phyloP scores from a whole-genome alignment of 1,140 invertebrate species.

The Drosophila nikananu region DNA sequence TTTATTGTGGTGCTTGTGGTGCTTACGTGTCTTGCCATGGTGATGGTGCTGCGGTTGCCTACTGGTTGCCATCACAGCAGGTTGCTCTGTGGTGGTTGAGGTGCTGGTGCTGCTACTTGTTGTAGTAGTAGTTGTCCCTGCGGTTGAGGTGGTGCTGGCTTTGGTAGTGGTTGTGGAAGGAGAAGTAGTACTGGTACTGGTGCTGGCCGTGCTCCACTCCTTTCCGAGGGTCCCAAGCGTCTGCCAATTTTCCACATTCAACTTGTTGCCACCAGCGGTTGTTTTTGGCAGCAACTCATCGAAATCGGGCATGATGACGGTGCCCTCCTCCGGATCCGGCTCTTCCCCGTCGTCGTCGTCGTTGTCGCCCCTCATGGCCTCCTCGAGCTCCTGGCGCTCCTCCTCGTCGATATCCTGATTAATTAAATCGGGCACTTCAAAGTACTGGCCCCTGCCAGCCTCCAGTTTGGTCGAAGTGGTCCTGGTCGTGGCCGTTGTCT shows the following conservation, averaged over 20 bases:
- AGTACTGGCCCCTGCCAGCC: slow-evolving; percentile 68
- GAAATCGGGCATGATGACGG: slow-evolving; percentile 54
- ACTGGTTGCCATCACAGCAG: slow-evolving; percentile 21
- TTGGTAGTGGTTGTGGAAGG: slow-evolving; percentile 28
- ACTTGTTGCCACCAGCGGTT: slow-evolving; percentile 29
- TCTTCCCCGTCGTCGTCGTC: slow-evolving; percentile 30
- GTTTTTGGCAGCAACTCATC: slow-evolving; percentile 38
- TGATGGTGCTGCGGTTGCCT: slow-evolving; percentile 39
- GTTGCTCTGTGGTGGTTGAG: slow-evolving; percentile 21
- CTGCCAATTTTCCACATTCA: slow-evolving; percentile 65
- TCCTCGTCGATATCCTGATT: slow-evolving; percentile 73
- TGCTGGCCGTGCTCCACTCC: slow-evolving; percentile 37
- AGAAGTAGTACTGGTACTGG: slow-evolving; percentile 26
- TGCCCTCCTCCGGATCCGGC: slow-evolving; percentile 20
- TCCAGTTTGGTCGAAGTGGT: slow-evolving; percentile 35
- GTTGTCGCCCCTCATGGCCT: slow-evolving; percentile 37
- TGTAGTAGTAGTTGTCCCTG: slow-evolving; percentile 34
- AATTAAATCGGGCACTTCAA: slow-evolving; percentile 85
- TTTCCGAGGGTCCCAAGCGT: slow-evolving; percentile 66
- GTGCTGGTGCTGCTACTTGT: slow-evolving; percentile 26
- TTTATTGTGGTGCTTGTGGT: slow-evolving; percentile 66
- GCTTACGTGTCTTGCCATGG: slow-evolving; percentile 55
- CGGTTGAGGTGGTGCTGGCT: slow-evolving; percentile 39
- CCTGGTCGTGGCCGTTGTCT: slow-evolving; percentile 59
- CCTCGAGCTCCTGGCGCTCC: slow-evolving; percentile 46